phyloP scores from a whole-genome alignment of 2,113 vertebrate species.

The Rhynchopsitta pachyrhyncha region DNA sequence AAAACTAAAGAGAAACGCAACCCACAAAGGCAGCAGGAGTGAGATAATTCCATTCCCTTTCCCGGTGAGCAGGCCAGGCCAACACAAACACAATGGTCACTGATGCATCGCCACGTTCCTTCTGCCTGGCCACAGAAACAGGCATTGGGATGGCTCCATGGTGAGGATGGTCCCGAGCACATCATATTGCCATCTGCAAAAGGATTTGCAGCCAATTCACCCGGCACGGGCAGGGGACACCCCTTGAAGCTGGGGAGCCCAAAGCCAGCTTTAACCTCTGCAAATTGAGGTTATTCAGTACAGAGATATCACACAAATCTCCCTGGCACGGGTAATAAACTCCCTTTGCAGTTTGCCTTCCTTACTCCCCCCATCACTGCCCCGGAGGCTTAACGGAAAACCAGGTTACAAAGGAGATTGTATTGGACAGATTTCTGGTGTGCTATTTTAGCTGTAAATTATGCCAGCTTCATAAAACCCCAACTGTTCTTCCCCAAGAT shows the following conservation, averaged over 20 bases:
- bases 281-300: background rate
- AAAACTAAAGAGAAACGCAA: conserved; percentile 40
- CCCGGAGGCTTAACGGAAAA: conserved; percentile 51
- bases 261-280: conserved; percentile 3
- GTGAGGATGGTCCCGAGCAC: background rate
- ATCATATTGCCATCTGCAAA: background rate
- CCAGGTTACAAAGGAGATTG: conserved; percentile 53
- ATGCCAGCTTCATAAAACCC: conserved; percentile 60
- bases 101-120: background rate
- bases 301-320: background rate
- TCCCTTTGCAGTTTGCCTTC: background rate
- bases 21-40: background rate
- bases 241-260: background rate
- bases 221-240: background rate
- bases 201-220: background rate
- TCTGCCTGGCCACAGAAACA: background rate
- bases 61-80: background rate
- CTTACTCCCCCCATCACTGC: background rate
- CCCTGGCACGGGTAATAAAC: background rate
- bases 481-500: conserved; percentile 37
- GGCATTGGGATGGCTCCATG: background rate
- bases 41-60: background rate
- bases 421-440: conserved; percentile 38
- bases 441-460: conserved; percentile 63
- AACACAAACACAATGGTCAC: background rate